phyloP scores from a whole-genome alignment of 2,888 invertebrate species.

The Leptopilina drosophilae region DNA sequence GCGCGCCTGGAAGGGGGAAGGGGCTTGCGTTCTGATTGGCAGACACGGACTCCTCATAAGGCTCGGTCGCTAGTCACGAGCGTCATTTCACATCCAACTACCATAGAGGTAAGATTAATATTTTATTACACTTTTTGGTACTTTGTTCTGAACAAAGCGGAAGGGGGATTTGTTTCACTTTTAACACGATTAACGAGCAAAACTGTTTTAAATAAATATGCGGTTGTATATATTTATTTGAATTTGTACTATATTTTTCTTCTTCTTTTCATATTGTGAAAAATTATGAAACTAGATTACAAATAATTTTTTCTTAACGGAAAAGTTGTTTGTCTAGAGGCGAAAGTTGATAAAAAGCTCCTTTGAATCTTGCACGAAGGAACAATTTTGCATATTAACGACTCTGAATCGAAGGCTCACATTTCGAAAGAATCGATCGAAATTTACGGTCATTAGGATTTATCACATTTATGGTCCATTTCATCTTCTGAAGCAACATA shows the following conservation, averaged over 20 bases:
- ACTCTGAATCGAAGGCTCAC: neutral
- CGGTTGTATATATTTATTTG: neutral
- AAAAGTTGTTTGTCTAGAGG: neutral
- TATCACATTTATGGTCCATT: conserved; percentile 6
- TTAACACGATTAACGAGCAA: conserved; percentile 3
- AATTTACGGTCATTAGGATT: neutral
- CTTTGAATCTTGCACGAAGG: neutral
- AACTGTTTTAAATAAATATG: conserved; percentile 7
- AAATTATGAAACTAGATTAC: neutral
- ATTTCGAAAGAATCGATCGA: neutral
- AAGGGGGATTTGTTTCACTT: neutral
- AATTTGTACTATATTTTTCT: too few species aligned
- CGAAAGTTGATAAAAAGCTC: conserved; percentile 7
- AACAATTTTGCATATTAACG: neutral
- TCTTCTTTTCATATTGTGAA: too few species aligned
- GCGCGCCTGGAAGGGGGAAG: too few species aligned
- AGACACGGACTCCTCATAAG: too few species aligned
- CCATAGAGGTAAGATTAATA: too few species aligned
- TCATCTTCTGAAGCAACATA: neutral
- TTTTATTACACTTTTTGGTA: too few species aligned
- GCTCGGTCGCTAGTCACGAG: too few species aligned
- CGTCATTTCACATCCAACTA: too few species aligned
- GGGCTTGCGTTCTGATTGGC: too few species aligned
- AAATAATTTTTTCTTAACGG: neutral
- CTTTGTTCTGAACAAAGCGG: too few species aligned